Conservation (phyloP, 2,888 invertebrate genomes). For the Zele albiditarsus region DNA sequence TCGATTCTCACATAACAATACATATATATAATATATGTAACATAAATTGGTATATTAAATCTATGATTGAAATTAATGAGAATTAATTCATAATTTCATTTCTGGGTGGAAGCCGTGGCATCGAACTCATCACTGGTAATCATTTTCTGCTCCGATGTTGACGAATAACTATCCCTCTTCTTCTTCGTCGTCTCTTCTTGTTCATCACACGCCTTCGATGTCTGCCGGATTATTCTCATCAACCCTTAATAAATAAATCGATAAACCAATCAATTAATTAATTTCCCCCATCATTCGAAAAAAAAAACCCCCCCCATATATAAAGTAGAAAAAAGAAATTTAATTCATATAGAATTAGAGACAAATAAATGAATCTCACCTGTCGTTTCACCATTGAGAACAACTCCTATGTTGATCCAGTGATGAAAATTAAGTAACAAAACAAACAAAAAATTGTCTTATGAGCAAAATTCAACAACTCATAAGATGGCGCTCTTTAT, state of each 20-base stretch:
- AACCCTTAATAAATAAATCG: slow-evolving; percentile 38
- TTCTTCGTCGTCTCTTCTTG: slow-evolving; percentile 26
- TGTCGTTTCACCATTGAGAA: slow-evolving; percentile 57
- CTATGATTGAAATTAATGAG: background rate
- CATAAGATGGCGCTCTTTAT: slow-evolving; percentile 12
- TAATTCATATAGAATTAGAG: background rate
- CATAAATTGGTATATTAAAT: background rate
- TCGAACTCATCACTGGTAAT: slow-evolving; percentile 13
- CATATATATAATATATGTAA: slow-evolving; percentile 5
- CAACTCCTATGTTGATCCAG: slow-evolving; percentile 50
- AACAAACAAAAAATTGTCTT: slow-evolving; percentile 39
- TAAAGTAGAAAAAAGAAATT: background rate
- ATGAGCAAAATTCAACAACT: slow-evolving; percentile 22
- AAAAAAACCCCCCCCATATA: slow-evolving; percentile 11
- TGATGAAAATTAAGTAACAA: slow-evolving; percentile 20
- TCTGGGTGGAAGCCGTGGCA: background rate
- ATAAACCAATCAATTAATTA: slow-evolving; percentile 23
- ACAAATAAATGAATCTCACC: slow-evolving; percentile 55
- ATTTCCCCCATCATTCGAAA: background rate
- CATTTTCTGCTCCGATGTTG: slow-evolving; percentile 23
- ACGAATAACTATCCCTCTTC: slow-evolving; percentile 21
- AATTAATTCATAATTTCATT: background rate
- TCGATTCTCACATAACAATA: background rate
- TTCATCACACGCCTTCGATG: slow-evolving; percentile 36
- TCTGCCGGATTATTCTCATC: slow-evolving; percentile 45